Evolutionary conservation across 2,888 invertebrate species (phyloP), one percentile per base, ranked within the genome.

Genomic region (Pasiphila rectangulata): DNA sequence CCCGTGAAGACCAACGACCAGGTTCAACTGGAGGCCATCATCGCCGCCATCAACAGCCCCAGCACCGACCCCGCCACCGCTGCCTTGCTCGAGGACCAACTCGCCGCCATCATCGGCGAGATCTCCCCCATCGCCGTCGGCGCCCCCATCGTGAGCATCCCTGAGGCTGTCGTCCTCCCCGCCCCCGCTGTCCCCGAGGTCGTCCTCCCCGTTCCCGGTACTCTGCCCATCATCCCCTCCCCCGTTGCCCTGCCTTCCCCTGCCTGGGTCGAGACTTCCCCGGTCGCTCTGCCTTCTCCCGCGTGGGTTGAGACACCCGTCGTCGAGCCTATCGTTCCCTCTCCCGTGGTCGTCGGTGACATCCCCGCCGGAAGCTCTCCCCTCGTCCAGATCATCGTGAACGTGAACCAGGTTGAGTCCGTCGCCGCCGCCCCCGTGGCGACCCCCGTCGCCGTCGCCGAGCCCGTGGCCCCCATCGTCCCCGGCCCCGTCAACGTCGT

Each of bases 311-410:
- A n/a, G n/a, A n/a, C 56, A 10, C 59, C 59, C 51, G 45, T 55
- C 47, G 55, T 57, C 17, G 62, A 58, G 40, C 54, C 57, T 37
- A 21, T 59, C 24, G 57, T 52, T 27, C 38, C 47, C 38, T 38
- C 56, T 13, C 61, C 61, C n/a, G 51, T 64, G 34, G 19, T 57
- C 7, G 59, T 64, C 10, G 70, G 65, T 27, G 16, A 54, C 16
- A 53, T 46, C 30, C 40, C 59, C 32, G 1, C 10, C 10, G 32
- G 32, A 5, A 19, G 32, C 17, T 32, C 32, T 9, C 10, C 32
- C 9, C 32, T 32, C 32, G 32, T 32, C 16, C 32, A 32, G 32
- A 32, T 32, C 32, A 32, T 32, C 32, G 32, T 32, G 32, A 32
- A 32, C 17, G 32, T 32, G 32, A 56, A 60, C 50, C 57, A 53